phyloP scores from a whole-genome alignment of 2,113 vertebrate genomes.

The Sander lucioperca region DNA sequence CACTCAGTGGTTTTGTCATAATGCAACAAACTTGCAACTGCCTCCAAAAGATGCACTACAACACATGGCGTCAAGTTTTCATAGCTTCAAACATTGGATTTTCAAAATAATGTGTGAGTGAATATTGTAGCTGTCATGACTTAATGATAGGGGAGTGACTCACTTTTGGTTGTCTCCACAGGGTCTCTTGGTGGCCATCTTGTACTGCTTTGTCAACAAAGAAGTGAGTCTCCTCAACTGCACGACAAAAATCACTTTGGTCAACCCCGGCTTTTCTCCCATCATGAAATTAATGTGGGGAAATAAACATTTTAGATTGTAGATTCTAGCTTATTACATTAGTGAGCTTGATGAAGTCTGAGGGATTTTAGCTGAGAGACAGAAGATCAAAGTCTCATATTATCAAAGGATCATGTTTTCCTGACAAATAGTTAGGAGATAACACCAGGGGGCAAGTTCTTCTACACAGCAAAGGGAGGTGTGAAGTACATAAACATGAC shows the following conservation, averaged over 20 bases:
- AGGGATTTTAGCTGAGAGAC: no score
- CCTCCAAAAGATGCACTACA: neutral
- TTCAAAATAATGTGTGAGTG: neutral
- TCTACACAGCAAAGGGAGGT: no score
- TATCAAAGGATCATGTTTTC: no score
- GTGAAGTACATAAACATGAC: no score
- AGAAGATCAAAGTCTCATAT: no score
- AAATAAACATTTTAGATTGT: no score
- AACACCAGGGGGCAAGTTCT: no score
- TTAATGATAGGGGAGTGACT: neutral
- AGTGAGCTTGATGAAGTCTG: no score
- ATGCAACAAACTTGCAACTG: neutral
- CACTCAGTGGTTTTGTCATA: slow-evolving; percentile 1
- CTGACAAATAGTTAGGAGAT: no score
- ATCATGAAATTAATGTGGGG: no score
- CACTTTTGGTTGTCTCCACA: slow-evolving; percentile 71
- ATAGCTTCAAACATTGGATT: neutral
- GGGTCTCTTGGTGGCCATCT: slow-evolving; percentile 96
- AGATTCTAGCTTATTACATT: no score
- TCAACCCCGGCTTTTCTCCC: neutral
- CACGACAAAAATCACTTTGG: neutral
- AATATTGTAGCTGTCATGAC: neutral
- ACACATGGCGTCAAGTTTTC: neutral
- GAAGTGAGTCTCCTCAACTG: slow-evolving; percentile 85
- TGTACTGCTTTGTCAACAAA: slow-evolving; percentile 99